Evolutionary conservation across 1,140 invertebrate species (phyloP).

Genomic region (Antheraea mylitta): DNA sequence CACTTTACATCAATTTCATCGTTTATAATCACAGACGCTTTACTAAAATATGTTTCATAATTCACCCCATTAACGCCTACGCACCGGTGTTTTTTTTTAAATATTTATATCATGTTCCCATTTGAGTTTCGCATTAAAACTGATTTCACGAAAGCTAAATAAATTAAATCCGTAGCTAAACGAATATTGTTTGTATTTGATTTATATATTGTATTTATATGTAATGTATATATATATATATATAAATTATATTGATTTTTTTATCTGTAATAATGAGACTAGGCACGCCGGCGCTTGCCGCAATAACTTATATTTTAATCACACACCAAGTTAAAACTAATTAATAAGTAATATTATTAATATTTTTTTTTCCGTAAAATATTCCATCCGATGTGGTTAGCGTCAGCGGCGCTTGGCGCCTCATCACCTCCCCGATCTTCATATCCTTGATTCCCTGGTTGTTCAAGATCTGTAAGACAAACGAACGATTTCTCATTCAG

Average conservation of each 20-base stretch:
- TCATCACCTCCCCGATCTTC: conserved; percentile 45
- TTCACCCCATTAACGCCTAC: conserved; percentile 43
- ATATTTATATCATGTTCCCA: not conserved
- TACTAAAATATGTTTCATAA: conserved; percentile 74
- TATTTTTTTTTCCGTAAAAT: conserved; percentile 44
- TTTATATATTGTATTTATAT: conserved; percentile 9
- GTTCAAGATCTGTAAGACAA: conserved; percentile 63
- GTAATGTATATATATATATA: conserved; percentile 39
- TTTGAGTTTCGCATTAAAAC: too few relatives aligned
- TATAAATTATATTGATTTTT: conserved; percentile 56
- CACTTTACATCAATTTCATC: conserved; percentile 71
- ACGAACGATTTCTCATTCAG: not conserved
- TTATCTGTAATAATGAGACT: conserved; percentile 69
- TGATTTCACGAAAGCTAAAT: conserved; percentile 51
- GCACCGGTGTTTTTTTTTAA: conserved; percentile 51
- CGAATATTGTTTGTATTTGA: conserved; percentile 32
- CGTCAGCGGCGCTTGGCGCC: conserved; percentile 55
- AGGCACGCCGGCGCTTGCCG: conserved; percentile 61
- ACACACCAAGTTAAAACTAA: conserved; percentile 73
- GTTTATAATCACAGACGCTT: conserved; percentile 77
- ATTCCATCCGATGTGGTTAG: conserved; percentile 5
- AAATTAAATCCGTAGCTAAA: conserved; percentile 71
- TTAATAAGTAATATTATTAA: conserved; percentile 67
- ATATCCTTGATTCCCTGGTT: conserved; percentile 42
- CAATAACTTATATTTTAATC: conserved; percentile 75